These are phyloP conservation scores for Cavia aperea DNA, from an alignment of 2,113 vertebrate genomes.

Conservation along the genomic window DNA sequence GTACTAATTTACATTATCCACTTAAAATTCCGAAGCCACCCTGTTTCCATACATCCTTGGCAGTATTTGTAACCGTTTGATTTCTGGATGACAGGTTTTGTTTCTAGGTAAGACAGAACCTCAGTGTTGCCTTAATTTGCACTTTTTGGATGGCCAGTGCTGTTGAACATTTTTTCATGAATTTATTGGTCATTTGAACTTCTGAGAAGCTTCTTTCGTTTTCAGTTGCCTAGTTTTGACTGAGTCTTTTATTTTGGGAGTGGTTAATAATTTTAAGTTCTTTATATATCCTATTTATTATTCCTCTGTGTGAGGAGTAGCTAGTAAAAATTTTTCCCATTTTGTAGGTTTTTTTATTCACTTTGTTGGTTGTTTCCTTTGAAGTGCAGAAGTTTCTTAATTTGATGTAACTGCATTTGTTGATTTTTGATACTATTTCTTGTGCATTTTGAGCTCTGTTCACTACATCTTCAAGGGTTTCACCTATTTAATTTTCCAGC, in stretches of 20 bases:
- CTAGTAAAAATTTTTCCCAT: not conserved
- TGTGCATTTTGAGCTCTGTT: not conserved
- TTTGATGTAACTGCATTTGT: not conserved
- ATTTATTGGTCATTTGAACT: not conserved
- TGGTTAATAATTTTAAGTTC: not conserved
- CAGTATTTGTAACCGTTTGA: not conserved
- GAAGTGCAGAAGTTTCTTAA: not conserved
- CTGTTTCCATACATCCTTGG: not conserved
- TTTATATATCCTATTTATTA: not conserved
- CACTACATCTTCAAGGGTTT: not conserved
- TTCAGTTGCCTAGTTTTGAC: not conserved
- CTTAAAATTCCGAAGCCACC: not conserved
- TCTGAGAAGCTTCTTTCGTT: not conserved
- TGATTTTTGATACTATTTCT: not conserved
- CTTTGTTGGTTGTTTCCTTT: not conserved
- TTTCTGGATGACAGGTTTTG: not conserved
- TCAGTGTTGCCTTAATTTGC: not conserved
- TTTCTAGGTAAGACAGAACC: not conserved
- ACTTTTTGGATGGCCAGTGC: not conserved
- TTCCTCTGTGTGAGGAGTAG: not conserved
- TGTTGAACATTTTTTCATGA: not conserved
- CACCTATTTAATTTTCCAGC: not conserved
- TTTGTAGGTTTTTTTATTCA: not conserved
- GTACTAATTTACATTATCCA: not conserved
- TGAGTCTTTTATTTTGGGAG: not conserved